These are phyloP conservation scores for Poecilia wingei DNA, from an alignment of 2,797 vertebrate species.

Conservation along the genomic window DNA sequence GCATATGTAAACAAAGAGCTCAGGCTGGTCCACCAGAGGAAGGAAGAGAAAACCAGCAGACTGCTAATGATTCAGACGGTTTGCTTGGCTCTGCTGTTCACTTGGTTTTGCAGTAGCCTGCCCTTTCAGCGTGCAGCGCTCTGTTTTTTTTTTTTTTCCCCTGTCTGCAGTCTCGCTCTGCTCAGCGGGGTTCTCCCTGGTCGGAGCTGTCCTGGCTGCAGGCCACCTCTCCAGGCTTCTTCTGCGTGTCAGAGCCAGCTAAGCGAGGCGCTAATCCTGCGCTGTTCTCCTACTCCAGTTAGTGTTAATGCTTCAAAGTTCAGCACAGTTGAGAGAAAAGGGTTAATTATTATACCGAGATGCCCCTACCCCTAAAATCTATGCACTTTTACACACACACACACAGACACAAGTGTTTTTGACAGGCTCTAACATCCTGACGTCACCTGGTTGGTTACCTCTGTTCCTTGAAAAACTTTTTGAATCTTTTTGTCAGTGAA, in stretches of 20 bases:
- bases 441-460: slow-evolving; percentile 33
- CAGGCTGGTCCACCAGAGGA: slow-evolving; percentile 43
- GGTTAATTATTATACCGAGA: slow-evolving; percentile 54
- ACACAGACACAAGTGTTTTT: slow-evolving; percentile 4
- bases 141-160: slow-evolving; percentile 17
- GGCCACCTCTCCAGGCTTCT: slow-evolving; percentile 34
- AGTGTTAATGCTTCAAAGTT: slow-evolving; percentile 46
- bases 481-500: background rate
- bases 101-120: slow-evolving; percentile 39
- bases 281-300: slow-evolving; percentile 53
- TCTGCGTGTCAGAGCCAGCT: slow-evolving; percentile 22
- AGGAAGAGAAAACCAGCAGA: slow-evolving; percentile 7
- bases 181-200: slow-evolving; percentile 37
- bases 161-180: slow-evolving; percentile 45
- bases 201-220: slow-evolving; percentile 38
- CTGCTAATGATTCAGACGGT: slow-evolving; percentile 46
- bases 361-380: slow-evolving; percentile 47
- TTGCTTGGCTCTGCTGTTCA: slow-evolving; percentile 44
- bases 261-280: slow-evolving; percentile 57
- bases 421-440: slow-evolving; percentile 25
- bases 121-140: slow-evolving; percentile 35
- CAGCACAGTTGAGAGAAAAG: slow-evolving; percentile 20
- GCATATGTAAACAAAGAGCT: slow-evolving; percentile 46
- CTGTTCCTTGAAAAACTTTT: background rate
- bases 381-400: slow-evolving; percentile 44